Conservation (phyloP, 1,140 invertebrate species). For the Halyomorpha halys region DNA sequence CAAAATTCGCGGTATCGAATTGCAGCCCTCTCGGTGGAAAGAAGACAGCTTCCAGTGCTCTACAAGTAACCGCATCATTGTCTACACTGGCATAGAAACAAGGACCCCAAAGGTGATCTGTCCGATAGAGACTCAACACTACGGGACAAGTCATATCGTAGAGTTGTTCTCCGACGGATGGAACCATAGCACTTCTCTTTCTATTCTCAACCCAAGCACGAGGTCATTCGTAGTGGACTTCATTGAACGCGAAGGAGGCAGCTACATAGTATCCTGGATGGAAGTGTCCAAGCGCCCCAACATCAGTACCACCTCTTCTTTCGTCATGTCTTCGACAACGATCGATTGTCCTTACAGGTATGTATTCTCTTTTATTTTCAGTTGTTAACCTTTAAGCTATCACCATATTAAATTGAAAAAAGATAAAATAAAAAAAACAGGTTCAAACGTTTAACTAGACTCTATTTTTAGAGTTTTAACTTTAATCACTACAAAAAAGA, state of each 20-base stretch:
- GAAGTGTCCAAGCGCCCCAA: conserved; percentile 60
- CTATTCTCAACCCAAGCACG: conserved; percentile 34
- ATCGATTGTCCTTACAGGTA: conserved; percentile 61
- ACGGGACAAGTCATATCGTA: conserved; percentile 37
- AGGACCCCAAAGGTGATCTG: conserved; percentile 53
- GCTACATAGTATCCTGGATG: conserved; percentile 64
- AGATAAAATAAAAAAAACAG: too few relatives aligned
- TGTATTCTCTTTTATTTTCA: conserved; percentile 21
- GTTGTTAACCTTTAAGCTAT: too few relatives aligned
- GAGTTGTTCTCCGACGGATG: conserved; percentile 63
- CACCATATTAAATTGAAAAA: too few relatives aligned
- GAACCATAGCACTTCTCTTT: conserved; percentile 37
- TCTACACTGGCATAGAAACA: conserved; percentile 48
- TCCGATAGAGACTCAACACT: conserved; percentile 38
- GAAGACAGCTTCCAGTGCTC: conserved; percentile 42
- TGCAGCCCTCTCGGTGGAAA: conserved; percentile 35
- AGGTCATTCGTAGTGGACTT: conserved; percentile 58
- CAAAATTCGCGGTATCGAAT: conserved; percentile 52
- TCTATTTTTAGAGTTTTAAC: too few relatives aligned
- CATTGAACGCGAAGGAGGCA: conserved; percentile 54
- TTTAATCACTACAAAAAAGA: too few relatives aligned
- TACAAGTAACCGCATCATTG: conserved; percentile 58
- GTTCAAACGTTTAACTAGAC: too few relatives aligned
- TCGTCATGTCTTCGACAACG: conserved; percentile 45
- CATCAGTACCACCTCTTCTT: conserved; percentile 42